Percentiles rank a stretch among this genome's conserved stretches.
Conservation (phyloP, 2,113 vertebrate species). For the Chunga burmeisteri region DNA sequence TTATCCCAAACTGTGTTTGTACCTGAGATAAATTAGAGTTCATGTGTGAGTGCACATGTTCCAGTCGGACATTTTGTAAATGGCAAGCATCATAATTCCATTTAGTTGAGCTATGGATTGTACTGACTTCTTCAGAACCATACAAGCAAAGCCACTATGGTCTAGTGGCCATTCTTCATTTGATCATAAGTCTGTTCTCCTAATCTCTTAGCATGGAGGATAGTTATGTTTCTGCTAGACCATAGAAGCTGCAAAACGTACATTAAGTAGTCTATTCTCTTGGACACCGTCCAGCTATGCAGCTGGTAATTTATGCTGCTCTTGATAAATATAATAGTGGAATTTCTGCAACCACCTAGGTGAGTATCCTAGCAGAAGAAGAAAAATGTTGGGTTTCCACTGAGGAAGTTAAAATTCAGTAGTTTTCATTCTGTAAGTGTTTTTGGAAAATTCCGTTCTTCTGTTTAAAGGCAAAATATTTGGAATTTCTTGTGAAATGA, state of each 20-base stretch:
- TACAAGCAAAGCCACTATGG: background rate
- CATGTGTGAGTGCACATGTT: background rate
- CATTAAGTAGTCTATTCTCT: background rate
- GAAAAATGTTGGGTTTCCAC: background rate
- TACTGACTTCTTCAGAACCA: background rate
- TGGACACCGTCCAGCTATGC: background rate
- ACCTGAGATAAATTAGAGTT: background rate
- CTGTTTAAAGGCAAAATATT: background rate
- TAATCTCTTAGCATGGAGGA: background rate
- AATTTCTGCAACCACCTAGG: background rate
- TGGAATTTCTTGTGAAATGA: background rate
- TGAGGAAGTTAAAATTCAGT: background rate
- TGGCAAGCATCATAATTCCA: background rate
- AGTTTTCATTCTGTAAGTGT: background rate
- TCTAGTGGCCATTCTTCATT: background rate
- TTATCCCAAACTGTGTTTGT: background rate
- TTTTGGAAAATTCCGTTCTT: background rate
- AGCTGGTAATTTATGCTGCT: background rate
- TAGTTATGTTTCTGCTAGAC: background rate
- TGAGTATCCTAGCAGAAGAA: background rate
- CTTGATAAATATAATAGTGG: background rate
- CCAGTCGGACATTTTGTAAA: background rate
- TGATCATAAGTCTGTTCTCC: background rate
- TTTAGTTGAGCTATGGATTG: background rate
- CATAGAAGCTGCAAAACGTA: background rate